phyloP scores from a whole-genome alignment of 2,888 invertebrate species.

The Melanophora roralis region DNA sequence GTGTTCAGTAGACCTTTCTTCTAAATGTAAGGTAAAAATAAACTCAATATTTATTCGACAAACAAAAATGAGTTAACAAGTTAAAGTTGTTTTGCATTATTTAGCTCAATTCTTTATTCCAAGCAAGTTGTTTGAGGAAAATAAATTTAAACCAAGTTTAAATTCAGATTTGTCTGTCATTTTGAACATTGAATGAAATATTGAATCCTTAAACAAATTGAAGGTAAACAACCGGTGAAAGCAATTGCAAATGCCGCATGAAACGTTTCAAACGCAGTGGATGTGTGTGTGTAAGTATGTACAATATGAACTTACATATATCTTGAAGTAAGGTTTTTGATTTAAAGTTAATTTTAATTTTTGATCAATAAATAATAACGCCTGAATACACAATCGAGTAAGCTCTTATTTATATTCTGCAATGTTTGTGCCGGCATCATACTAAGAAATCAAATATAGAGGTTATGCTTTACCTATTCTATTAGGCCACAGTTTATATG shows the following conservation, averaged over 20 bases:
- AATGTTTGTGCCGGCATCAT: no score
- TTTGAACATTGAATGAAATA: constrained; percentile 15
- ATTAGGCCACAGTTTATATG: no score
- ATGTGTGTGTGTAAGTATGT: not conserved
- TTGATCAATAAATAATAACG: constrained; percentile 40
- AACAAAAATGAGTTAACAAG: no score
- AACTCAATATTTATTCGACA: no score
- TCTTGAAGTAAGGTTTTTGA: not conserved
- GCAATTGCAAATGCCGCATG: no score
- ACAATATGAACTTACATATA: not conserved
- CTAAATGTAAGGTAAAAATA: not conserved
- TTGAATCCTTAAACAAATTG: no score
- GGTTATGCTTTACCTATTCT: no score
- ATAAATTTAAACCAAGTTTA: constrained; percentile 17
- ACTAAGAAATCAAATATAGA: not conserved
- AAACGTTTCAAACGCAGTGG: no score
- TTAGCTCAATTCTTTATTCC: constrained; percentile 2
- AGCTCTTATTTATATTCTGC: not conserved
- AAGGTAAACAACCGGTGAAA: no score
- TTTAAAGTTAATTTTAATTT: not conserved
- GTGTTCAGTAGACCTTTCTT: constrained; percentile 52
- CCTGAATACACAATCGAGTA: constrained; percentile 25
- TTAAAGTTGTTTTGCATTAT: not conserved
- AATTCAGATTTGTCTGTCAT: constrained; percentile 20
- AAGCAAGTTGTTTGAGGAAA: constrained; percentile 30